Evolutionary conservation across 1,140 invertebrate species (phyloP), one percentile per base, ranked within the genome.

Genomic region (Atta colombica): DNA sequence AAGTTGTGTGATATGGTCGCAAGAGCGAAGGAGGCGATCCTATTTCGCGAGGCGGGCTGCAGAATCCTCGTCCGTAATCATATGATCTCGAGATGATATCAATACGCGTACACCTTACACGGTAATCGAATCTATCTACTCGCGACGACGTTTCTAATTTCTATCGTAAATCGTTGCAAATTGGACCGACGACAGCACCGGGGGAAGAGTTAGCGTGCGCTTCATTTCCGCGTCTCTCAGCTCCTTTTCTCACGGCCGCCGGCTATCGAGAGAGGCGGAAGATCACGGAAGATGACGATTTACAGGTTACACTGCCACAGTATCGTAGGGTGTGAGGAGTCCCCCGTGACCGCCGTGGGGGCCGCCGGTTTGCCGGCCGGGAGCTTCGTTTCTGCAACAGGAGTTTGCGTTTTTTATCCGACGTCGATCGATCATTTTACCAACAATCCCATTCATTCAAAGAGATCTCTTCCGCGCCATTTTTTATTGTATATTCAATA

Each of bases 271-370:
- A 92, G 82, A 87, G 61, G 86, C 86, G 85, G 89, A 87, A 87
- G 81, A 89, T 45, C 85, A 89, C 87, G 88, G 88, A 89, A 84
- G 91, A 88, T 88, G 87, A 88, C 84, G 81, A 81, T 96, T 97
- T 98, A 98, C 97, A 98, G 97, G 96, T 98, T 98, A 98, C 97
- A 98, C 98, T 98, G 98, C 98, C 98, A 98, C 97, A 98, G 98
- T 98, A 98, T 98, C 98, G 97, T 98, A 98, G 97, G 98, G 97
- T 98, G 98, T 98, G 97, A 95, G 93, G 95, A 98, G 97, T 97
- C 98, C 97, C 96, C 97, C 96, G 96, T 97, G 96, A 96, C 96
- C 96, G 96, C 96, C 95, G 96, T 96, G 95, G 96, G 95, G 91
- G 96, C 96, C 94, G 96, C 94, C 93, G 96, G 97, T 96, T 96